Base-by-base conservation (phyloP, 2,888 invertebrate genomes). In the Phortica okadai region DNA sequence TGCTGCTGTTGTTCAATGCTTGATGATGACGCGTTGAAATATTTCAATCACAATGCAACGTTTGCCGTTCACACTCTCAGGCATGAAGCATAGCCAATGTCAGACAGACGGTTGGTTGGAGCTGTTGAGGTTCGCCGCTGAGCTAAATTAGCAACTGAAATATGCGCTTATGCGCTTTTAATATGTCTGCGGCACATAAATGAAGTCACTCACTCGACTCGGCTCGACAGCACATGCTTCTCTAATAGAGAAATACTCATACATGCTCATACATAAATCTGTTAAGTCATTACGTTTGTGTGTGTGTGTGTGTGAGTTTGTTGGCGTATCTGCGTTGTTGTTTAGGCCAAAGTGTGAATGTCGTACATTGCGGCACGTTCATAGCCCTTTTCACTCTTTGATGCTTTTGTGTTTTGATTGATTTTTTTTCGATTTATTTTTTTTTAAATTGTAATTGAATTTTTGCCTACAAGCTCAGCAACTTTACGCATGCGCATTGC, bases 1-100 rank as follows among this genome's bases (percentile, higher is more conserved):
- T 72, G 54, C n/a, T 8, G 56, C 56, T 66, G 41, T 41, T 33
- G 56, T 33, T 33, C 33, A 33, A 33, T 33, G 54, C 11, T 72
- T 72, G 70, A 72, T 72, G 70, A 72, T 72, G 54, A 72, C 56
- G 70, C 70, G 56, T 72, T 72, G 70, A 72, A 72, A 72, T 72
- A 72, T 72, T 72, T 72, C 70, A 72, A 72, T 72, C 70, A 72
- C 69, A 33, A 42, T 41, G 44, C 44, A 41, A 6, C 42, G 7
- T n/a, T 16, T 54, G 50, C 50, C 50, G 14, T 14, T 50, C 50
- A 33, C 33, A 33, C 33, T 33, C 33, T 33, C 33, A 33, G 50
- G 50, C 50, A 1, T 50, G 50, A 50, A 50, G 33, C 33, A 33
- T 33, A 56, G 56, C 16, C 56, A 56, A 56, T 56, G 10, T 56